Conservation (phyloP, 1,140 invertebrate genomes). For the Leptinotarsa lineolata region DNA sequence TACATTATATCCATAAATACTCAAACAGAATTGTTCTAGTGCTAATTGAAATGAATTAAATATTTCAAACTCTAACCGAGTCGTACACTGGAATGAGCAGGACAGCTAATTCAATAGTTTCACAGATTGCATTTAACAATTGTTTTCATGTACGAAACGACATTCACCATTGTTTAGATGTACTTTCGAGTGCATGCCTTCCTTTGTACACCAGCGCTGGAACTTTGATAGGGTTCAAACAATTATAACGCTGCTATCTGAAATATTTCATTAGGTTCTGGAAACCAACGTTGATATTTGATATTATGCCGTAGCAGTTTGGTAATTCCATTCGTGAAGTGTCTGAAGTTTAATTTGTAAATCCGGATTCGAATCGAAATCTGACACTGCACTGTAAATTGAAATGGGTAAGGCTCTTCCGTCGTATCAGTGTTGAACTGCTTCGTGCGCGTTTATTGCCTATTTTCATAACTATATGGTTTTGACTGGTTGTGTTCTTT, state of each 20-base stretch:
- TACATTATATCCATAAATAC: too few species aligned
- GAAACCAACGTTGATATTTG: slow-evolving; percentile 1
- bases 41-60: background rate
- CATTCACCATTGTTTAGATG: slow-evolving; percentile 12
- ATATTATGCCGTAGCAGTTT: background rate
- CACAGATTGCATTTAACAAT: slow-evolving; percentile 13
- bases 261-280: slow-evolving; percentile 3
- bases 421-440: too few species aligned
- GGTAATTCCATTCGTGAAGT: background rate
- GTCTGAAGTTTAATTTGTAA: background rate
- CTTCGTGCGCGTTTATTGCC: too few species aligned
- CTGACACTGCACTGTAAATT: background rate
- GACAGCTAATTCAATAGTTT: slow-evolving; percentile 7
- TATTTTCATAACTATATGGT: too few species aligned
- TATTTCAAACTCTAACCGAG: background rate
- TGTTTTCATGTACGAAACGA: slow-evolving; percentile 12
- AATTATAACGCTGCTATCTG: background rate
- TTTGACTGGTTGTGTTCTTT: too few species aligned
- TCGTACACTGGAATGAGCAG: background rate
- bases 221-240: background rate
- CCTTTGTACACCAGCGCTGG: background rate
- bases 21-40: too few species aligned
- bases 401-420: background rate
- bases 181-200: background rate
- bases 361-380: background rate